Evolutionary conservation across 2,888 invertebrate species (phyloP).

Genomic region (Andrena marginata): DNA sequence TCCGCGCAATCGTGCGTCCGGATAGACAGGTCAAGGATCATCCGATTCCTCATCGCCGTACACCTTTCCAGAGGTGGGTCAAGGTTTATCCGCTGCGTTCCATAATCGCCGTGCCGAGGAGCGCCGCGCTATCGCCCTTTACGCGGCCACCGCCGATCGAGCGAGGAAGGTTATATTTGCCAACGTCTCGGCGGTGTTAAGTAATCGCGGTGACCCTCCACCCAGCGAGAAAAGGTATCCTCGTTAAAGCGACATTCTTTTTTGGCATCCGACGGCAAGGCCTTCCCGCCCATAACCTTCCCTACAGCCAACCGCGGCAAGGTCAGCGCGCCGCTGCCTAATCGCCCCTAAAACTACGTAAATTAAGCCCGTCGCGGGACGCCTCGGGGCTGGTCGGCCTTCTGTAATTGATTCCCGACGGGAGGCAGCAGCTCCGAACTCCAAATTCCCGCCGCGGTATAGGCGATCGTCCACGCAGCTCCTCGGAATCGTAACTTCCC

Average conservation of each 20-base stretch:
- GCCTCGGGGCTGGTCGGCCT: background rate
- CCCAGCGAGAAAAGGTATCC: background rate
- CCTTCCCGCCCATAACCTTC: constrained; percentile 34
- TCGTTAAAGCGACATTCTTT: constrained; percentile 21
- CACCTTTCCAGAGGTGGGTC: constrained; percentile 47
- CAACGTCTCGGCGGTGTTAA: constrained; percentile 24
- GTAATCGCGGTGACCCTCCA: constrained; percentile 37
- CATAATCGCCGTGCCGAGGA: constrained; percentile 28
- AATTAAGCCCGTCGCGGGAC: background rate
- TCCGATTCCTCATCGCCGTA: constrained; percentile 25
- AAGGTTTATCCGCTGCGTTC: constrained; percentile 31
- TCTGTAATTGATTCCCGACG: background rate
- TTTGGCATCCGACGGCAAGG: constrained; percentile 14
- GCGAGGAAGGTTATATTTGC: constrained; percentile 30
- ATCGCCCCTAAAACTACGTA: constrained; percentile 23
- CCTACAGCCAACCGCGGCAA: constrained; percentile 21
- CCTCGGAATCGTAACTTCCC: background rate
- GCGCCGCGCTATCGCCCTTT: constrained; percentile 34
- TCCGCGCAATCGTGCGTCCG: constrained; percentile 21
- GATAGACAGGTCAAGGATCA: constrained; percentile 50
- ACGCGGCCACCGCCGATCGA: background rate
- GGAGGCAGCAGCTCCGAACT: background rate
- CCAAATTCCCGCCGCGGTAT: background rate
- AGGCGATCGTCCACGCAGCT: background rate
- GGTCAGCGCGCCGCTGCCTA: constrained; percentile 25